Base-by-base conservation (phyloP, 2,113 vertebrate species). In the Rhombomys opimus region DNA sequence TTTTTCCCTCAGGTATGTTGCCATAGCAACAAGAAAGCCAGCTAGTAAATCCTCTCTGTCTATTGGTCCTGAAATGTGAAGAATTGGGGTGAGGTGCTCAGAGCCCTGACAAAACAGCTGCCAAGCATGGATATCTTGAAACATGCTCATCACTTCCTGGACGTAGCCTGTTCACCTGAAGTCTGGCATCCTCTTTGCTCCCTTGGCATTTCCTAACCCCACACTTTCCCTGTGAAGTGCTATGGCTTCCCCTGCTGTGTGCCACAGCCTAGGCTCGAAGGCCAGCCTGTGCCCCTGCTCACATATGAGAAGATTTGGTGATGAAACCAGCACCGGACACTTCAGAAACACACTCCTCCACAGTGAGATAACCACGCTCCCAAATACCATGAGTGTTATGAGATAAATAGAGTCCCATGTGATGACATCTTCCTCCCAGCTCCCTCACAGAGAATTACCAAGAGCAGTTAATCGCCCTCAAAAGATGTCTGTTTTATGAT, bases 401-500 rank as follows among this genome's bases (percentile, higher is more conserved):
- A 65, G 97, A 97, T 96, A 92, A 97, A 96, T 95, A 97, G 38
- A 93, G 22, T 95, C 93, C 97, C 59, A 10, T 61, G 35, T 91
- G 98, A 97, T 92, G 97, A 97, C 96, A 97, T 81, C 80, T 97
- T 97, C 75, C 87, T 98, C 85, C 95, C 91, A 84, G 95, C 72
- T 96, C 95, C 96, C 92, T 97, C 73, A 82, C 96, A 97, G 98
- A 97, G 97, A 96, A 87, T 89, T 76, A 89, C 91, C 95, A 92
- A 97, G 97, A 98, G 97, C 90, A 96, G 35, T 61, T 98, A 98
- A 98, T 98, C 98, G 95, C 94, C 93, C 91, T 98, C 95, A 93
- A 97, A 98, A 98, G 96, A 96, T 96, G 95, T 97, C 97, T 98
- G 93, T 95, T 98, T 98, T 98, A 98, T 97, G 97, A 97, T 97